Conservation (phyloP, 1,140 invertebrate species). For the Drosophila pseudoobscura region DNA sequence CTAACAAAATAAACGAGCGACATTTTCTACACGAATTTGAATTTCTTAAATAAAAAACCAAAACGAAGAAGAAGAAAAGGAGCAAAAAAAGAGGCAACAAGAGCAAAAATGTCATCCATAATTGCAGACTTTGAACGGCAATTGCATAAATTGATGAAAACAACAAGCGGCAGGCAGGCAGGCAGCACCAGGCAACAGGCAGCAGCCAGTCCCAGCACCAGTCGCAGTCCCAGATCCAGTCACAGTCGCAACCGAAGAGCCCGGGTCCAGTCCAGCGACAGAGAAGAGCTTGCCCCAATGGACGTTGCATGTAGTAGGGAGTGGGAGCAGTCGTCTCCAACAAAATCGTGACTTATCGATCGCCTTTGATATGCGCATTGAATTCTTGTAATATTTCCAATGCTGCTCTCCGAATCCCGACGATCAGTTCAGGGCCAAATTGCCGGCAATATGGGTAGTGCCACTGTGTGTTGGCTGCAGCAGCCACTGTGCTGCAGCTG, state of each 20-base stretch:
- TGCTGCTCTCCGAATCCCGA: conserved; percentile 26
- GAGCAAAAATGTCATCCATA: conserved; percentile 73
- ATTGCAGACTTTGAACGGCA: conserved; percentile 71
- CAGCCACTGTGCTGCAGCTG: conserved; percentile 64
- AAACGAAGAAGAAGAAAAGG: conserved; percentile 10
- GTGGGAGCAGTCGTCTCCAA: conserved; percentile 26
- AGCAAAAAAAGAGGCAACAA: conserved; percentile 51
- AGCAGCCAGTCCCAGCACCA: conserved; percentile 1
- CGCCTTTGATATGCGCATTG: conserved; percentile 78
- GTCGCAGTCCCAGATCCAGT: conserved; percentile 6
- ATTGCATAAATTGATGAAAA: conserved; percentile 78
- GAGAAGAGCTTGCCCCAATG: no score
- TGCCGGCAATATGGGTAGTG: conserved; percentile 61
- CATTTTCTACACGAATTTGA: conserved; percentile 63
- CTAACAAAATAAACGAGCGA: conserved; percentile 43
- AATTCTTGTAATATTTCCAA: conserved; percentile 77
- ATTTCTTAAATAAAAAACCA: conserved; percentile 22
- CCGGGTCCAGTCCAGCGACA: no score
- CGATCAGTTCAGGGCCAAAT: conserved; percentile 62
- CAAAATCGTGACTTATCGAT: conserved; percentile 79
- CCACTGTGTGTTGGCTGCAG: conserved; percentile 44
- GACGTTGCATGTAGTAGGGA: no score
- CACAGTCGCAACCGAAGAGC: conserved; percentile 1
- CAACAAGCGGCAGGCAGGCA: conserved; percentile 24
- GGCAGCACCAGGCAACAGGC: not conserved